phyloP scores from a whole-genome alignment of 2,888 invertebrate genomes.

The Lypha dubia region DNA sequence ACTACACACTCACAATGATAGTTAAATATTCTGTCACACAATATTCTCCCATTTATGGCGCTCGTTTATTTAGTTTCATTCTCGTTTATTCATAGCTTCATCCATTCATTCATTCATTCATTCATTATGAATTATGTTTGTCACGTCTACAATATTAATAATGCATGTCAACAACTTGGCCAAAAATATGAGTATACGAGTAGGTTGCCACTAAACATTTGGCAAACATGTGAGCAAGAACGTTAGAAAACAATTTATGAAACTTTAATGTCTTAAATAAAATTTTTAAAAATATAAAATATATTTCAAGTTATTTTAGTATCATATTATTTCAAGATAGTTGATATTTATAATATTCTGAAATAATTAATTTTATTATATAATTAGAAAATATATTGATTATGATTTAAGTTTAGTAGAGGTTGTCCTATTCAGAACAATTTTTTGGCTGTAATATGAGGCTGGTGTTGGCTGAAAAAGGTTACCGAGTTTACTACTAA shows the following conservation, averaged over 20 bases:
- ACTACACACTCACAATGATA: conserved; percentile 27
- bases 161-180: conserved; percentile 79
- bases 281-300: background rate
- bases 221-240: conserved; percentile 51
- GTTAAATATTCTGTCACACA: conserved; percentile 44
- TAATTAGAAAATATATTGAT: too few species aligned
- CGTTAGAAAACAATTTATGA: conserved; percentile 52
- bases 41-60: conserved; percentile 33
- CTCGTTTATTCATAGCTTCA: conserved; percentile 23
- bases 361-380: background rate
- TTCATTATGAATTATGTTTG: conserved; percentile 75
- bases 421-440: too few species aligned
- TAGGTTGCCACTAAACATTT: conserved; percentile 40
- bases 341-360: background rate
- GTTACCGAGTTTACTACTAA: too few species aligned
- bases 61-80: conserved; percentile 25
- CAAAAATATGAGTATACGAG: conserved; percentile 62
- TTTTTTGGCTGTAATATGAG: too few species aligned
- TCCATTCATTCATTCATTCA: conserved; percentile 36
- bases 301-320: background rate
- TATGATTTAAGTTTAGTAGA: too few species aligned
- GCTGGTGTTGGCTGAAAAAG: too few species aligned
- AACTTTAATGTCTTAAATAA: conserved; percentile 25
- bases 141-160: conserved; percentile 79
- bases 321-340: background rate